These are phyloP conservation scores for Magallana ariakensis DNA, from an alignment of 1,140 invertebrate species.

Conservation along the genomic window DNA sequence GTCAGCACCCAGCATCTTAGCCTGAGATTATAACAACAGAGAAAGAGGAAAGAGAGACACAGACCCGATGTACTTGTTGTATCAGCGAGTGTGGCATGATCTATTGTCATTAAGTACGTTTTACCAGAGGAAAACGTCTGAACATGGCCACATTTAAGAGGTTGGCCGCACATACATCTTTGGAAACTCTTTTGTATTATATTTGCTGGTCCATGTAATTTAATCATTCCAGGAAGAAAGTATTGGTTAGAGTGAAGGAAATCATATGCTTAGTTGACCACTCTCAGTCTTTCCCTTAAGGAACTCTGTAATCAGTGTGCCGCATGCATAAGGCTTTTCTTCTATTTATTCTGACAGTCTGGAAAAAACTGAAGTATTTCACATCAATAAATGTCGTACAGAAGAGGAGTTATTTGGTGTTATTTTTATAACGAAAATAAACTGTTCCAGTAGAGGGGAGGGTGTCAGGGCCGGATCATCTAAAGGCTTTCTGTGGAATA, in stretches of 20 bases:
- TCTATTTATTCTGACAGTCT: neutral
- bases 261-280: neutral
- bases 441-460: too few species aligned
- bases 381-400: neutral
- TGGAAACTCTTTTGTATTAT: neutral
- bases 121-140: neutral
- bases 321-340: neutral
- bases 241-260: neutral
- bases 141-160: neutral
- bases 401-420: neutral
- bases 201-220: constrained; percentile 1
- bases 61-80: neutral
- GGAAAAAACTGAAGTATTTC: neutral
- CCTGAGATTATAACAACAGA: neutral
- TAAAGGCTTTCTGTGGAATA: too few species aligned
- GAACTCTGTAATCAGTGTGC: neutral
- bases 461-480: too few species aligned
- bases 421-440: too few species aligned
- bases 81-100: neutral
- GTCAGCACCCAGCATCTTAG: constrained; percentile 8
- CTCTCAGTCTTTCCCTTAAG: neutral
- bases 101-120: too few species aligned
- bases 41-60: neutral
- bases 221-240: neutral
- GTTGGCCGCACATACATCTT: neutral